Conservation (phyloP, 2,113 vertebrate species). For the Albula glossodonta region DNA sequence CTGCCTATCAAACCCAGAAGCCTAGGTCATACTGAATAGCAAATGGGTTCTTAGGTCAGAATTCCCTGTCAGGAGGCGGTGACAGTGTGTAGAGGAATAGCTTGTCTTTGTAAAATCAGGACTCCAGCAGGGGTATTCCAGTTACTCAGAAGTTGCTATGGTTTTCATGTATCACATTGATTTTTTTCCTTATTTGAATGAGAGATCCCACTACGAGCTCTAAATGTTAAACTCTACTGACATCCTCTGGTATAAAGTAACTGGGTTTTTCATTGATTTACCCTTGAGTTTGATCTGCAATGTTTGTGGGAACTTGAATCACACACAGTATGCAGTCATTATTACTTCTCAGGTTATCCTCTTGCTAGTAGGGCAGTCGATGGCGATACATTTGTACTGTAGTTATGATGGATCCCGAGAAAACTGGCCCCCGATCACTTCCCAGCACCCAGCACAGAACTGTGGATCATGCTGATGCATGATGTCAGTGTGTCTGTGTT, state of each 20-base stretch:
- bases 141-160: background rate
- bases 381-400: background rate
- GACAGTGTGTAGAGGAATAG: background rate
- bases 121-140: background rate
- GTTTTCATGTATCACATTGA: background rate
- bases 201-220: background rate
- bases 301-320: background rate
- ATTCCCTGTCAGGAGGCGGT: background rate
- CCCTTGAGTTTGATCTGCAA: background rate
- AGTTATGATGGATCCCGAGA: background rate
- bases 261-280: background rate
- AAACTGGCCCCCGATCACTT: background rate
- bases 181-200: background rate
- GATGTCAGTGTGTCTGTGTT: background rate
- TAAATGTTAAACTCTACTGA: constrained; percentile 2
- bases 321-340: background rate
- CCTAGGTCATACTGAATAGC: background rate
- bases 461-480: too few relatives aligned
- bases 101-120: background rate
- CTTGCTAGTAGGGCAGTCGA: background rate
- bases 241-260: background rate
- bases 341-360: background rate
- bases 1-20: background rate
- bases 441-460: too few relatives aligned
- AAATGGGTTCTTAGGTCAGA: background rate